These are phyloP conservation scores for Scomber japonicus DNA, from an alignment of 2,113 vertebrate species.

Conservation along the genomic window DNA sequence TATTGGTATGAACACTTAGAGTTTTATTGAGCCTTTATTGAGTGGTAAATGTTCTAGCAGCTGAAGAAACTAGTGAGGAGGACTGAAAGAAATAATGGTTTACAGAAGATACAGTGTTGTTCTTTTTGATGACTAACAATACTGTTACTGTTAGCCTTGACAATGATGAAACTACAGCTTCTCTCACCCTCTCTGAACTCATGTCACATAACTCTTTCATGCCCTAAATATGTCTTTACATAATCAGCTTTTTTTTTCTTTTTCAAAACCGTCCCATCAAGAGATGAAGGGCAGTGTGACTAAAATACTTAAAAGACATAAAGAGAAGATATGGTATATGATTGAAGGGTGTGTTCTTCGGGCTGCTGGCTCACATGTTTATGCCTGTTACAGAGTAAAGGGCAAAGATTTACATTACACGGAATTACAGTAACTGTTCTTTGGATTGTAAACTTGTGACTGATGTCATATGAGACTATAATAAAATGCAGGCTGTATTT, in stretches of 20 bases:
- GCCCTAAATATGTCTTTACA: neutral
- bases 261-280: neutral
- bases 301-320: neutral
- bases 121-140: neutral
- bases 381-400: constrained; percentile 34
- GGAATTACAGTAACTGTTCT: constrained; percentile 23
- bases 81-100: neutral
- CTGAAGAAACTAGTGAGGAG: neutral
- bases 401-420: constrained; percentile 13
- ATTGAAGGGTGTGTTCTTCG: neutral
- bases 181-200: neutral
- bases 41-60: constrained; percentile 28
- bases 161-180: neutral
- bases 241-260: neutral
- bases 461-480: constrained; percentile 52
- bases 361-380: constrained; percentile 18
- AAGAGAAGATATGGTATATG: neutral
- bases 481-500: constrained; percentile 36
- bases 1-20: constrained; percentile 31
- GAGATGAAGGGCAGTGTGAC: neutral
- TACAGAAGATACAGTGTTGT: constrained; percentile 13
- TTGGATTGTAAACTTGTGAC: constrained; percentile 54
- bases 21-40: constrained; percentile 23
- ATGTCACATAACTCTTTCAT: neutral
- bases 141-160: neutral